Evolutionary conservation across 2,888 invertebrate genomes (phyloP), one percentile per base, ranked within the genome.

Genomic region (Eilema sororculum): DNA sequence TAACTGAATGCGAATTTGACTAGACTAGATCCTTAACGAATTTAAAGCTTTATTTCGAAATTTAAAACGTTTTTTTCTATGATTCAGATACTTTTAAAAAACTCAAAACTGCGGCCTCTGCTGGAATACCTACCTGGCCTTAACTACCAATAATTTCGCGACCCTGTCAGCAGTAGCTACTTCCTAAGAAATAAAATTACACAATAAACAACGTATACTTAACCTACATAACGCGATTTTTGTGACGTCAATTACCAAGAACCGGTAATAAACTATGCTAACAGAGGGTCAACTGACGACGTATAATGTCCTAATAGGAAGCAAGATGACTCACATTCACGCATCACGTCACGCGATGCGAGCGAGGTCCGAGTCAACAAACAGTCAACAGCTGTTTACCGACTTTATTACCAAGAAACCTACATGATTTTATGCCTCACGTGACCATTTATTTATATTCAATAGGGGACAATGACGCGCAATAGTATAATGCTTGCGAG

Each of bases 181-280:
- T 41, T 41, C 41, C 41, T 41, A 46, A 46, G 46, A 5, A 46
- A 6, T 52, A n/a, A n/a, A 25, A 25, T 41, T 37, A 25, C 37
- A 57, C 20, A 33, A 30, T 20, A 1, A 28, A 33, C 20, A 9
- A n/a, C 20, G 20, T 9, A 20, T 60, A 60, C 60, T 12, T 41
- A 28, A 59, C 46, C 30, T 33, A 46, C 16, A 59, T 60, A 59
- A 12, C 28, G 12, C 28, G 59, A 59, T 25, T 58, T 46, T 62
- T 37, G 2, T 68, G 68, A 68, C 68, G 68, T 62, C 25, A 62
- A 61, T 13, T 28, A 62, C 62, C 9, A 2, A 56, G 62, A 68
- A 37, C 33, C 25, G 41, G 41, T 66, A 33, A 37, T 56, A 25
- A 66, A 25, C 16, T 13, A n/a, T 41, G 41, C 41, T 59, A 59